Evolutionary conservation across 2,888 invertebrate species (phyloP), one percentile per base, ranked within the genome.

Genomic region (Philaethria dido): DNA sequence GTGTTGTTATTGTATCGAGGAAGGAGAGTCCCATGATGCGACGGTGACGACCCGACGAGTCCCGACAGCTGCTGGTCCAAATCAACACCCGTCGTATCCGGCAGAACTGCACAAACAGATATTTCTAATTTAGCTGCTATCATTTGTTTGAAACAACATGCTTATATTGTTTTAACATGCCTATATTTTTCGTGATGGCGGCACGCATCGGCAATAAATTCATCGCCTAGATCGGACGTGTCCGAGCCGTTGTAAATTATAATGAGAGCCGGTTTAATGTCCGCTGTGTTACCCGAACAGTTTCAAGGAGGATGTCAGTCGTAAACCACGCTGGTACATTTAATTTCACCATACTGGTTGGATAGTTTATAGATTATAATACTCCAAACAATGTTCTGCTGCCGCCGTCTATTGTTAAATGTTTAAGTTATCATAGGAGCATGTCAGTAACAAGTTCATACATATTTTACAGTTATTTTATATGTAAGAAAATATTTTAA

Each of bases 71-170:
- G 96, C 82, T 96, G 96, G 80, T 96, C 96, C 73, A 96, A 82
- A 76, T 96, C 96, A 42, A 95, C 95, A 61, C 95, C 95, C 70
- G 96, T 95, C 29, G 96, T 95, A 80, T 97, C 97, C 67, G 96
- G 97, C 59, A 97, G 93, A 86, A 96, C 96, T 96, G 92, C 42
- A 80, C 77, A 79, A 78, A 78, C 72, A 77, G 70, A 70, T 60
- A 57, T 70, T 57, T 68, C 66, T 69, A 69, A 67, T 68, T 47
- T 44, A 22, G 63, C 55, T 45, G 44, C 57, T 59, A 67, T 64
- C 60, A 66, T 66, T 68, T 25, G 61, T 62, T 59, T 22, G 59
- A 59, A 63, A 18, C 59, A 44, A 42, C 63, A 55, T 66, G 64
- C 63, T 71, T 66, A 70, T 66, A 80, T 81, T 80, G 80, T 84